Base-by-base conservation (phyloP, 1,140 invertebrate genomes). In the Mamestra configurata region DNA sequence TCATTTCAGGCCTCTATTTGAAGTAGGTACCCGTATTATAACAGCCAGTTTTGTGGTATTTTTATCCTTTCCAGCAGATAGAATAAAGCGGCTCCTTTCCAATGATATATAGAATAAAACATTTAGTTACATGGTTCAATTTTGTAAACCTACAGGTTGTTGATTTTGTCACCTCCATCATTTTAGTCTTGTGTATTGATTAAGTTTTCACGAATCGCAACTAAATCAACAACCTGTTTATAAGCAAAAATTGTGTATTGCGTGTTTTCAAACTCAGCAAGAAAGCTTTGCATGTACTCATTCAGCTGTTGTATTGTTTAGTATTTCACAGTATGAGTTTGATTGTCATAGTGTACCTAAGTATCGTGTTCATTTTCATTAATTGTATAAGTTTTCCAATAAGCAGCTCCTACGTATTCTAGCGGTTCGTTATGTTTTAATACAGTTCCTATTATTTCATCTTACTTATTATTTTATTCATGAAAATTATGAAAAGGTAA, bases 401-500 rank as follows among this genome's bases (percentile, higher is more conserved):
- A 15, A 46, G 43, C 13, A 46, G 43, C 13, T 15, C 13, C 43
- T 15, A 46, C 13, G 10, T 46, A 46, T 4, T 15, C 1, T 10
- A 46, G 4, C 43, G 43, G 1, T 46, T 46, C 13, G 43, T 46
- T 10, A n/a, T n/a, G n/a, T 40, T 40, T 46, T 2, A 15, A 10
- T 46, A 10, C 13, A 46, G 13, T 46, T 15, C 13, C 1, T 1
- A 46, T 46, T 46, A 46, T 15, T 15, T 55, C 22, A 55, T 24
- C 0, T 4, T 24, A 11, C 4, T 61, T 3, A 31, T 13, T 15
- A 27, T 24, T 57, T 51, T n/a, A 18, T 11, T 18, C n/a, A 18
- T 18, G 7, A 53, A 22, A 0, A 53, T 22, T 22, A 22, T 15
- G n/a, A 11, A 20, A 22, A 10, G 35, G 61, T 73, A 83, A 82